Evolutionary conservation across 2,888 invertebrate species (phyloP).

Genomic region (Selenia dentaria): DNA sequence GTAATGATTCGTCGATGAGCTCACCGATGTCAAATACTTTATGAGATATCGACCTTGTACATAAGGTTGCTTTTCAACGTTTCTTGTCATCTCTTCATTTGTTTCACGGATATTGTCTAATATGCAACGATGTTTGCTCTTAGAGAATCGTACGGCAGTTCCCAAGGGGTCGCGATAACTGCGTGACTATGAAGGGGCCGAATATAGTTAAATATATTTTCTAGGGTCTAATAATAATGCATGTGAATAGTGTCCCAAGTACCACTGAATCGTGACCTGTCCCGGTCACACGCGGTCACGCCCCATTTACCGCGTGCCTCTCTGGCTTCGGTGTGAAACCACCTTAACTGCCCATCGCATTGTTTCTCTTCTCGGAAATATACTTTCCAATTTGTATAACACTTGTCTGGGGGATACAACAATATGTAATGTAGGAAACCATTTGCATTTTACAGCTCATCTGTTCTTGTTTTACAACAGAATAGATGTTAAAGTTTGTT

Average conservation of each 20-base stretch:
- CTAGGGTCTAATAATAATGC: no score
- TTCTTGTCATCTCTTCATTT: no score
- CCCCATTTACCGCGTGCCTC: constrained; percentile 65
- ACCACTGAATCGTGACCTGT: constrained; percentile 64
- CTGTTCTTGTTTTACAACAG: constrained; percentile 1
- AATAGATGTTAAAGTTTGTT: not conserved
- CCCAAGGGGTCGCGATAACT: no score
- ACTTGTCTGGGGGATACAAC: constrained; percentile 34
- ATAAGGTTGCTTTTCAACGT: no score
- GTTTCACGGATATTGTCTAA: no score
- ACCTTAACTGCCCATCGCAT: constrained; percentile 50
- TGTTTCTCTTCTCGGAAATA: constrained; percentile 48
- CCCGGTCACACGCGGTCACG: constrained; percentile 65
- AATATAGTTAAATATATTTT: no score
- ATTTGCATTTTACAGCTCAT: constrained; percentile 8
- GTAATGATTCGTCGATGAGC: no score
- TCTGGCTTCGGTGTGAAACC: constrained; percentile 43
- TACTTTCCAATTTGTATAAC: constrained; percentile 39
- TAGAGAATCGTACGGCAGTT: no score
- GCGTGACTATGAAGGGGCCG: no score
- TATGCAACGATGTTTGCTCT: no score
- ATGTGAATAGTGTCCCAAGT: constrained; percentile 30
- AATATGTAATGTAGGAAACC: constrained; percentile 21
- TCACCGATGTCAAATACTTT: no score
- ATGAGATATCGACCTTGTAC: no score